Evolutionary conservation across 2,888 invertebrate genomes (phyloP).

Genomic region (Drosophila limbata): DNA sequence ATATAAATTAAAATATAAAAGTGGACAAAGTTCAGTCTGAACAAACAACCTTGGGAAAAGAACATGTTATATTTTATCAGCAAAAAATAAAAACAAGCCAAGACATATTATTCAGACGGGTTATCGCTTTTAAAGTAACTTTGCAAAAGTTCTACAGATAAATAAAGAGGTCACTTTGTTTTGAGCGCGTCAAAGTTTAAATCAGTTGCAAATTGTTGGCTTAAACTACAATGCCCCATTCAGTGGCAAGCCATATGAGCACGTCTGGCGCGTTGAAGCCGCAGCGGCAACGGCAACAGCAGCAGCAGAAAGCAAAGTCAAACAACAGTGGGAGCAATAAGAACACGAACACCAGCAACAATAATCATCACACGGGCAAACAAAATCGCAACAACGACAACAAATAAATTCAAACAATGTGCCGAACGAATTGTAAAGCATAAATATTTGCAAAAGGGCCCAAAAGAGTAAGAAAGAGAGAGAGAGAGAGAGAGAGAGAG

Average conservation of each 20-base stretch:
- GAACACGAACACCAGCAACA: conserved; percentile 58
- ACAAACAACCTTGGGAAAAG: neutral
- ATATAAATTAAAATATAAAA: too few species aligned
- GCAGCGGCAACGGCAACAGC: conserved; percentile 5
- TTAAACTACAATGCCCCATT: conserved; percentile 55
- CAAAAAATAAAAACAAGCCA: neutral
- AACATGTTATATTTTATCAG: neutral
- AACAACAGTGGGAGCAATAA: conserved; percentile 16
- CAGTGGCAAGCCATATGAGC: conserved; percentile 53
- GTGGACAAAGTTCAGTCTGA: too few species aligned
- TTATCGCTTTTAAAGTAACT: conserved; percentile 46
- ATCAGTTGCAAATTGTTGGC: conserved; percentile 62
- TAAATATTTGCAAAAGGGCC: conserved; percentile 79
- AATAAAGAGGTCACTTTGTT: conserved; percentile 70
- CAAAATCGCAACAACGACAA: conserved; percentile 56
- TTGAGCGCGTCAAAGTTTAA: conserved; percentile 14
- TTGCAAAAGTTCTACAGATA: conserved; percentile 51
- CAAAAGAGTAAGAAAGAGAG: conserved; percentile 6
- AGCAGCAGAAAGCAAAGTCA: conserved; percentile 21
- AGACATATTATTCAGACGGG: conserved; percentile 5
- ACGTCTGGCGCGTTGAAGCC: conserved; percentile 56
- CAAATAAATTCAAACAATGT: conserved; percentile 80
- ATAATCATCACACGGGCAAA: conserved; percentile 73
- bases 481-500: conserved; percentile 14
- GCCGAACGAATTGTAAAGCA: conserved; percentile 80